A percentile compares a stretch with the other conserved stretches of the same genome.
Conservation (phyloP, 2,797 vertebrate species). For the Enteromius radiatus region DNA sequence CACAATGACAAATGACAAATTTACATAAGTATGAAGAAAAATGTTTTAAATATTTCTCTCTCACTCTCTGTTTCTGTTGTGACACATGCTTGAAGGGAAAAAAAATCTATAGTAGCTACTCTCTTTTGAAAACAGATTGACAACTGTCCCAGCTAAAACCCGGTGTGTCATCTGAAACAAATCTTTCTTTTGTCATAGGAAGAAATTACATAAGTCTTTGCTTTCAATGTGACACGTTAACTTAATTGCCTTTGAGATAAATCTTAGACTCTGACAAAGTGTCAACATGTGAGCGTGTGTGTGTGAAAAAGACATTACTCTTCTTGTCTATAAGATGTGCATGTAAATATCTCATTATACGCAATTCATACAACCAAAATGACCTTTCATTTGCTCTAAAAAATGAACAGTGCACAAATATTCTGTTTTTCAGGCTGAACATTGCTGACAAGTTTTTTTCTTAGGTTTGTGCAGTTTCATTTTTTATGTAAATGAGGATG, state of each 20-base stretch:
- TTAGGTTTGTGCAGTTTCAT: not conserved
- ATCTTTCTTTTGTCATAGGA: not conserved
- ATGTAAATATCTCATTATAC: not conserved
- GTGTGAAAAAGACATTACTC: not conserved
- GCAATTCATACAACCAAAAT: not conserved
- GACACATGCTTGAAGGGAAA: slow-evolving; percentile 46
- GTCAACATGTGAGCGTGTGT: not conserved
- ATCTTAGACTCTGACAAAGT: not conserved
- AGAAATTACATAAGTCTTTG: not conserved
- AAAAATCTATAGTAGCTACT: slow-evolving; percentile 40
- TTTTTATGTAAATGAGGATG: not conserved
- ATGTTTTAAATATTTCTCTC: slow-evolving; percentile 60
- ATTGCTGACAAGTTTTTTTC: not conserved
- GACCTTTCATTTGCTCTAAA: not conserved
- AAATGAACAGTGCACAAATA: not conserved
- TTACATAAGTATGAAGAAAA: slow-evolving; percentile 69
- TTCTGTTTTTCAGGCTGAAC: not conserved
- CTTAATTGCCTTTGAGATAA: not conserved
- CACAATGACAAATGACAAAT: slow-evolving; percentile 65
- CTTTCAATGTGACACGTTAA: not conserved
- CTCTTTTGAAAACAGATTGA: slow-evolving; percentile 42
- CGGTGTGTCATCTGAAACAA: not conserved
- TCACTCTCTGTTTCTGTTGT: slow-evolving; percentile 61
- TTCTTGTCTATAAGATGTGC: not conserved
- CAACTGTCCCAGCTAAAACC: slow-evolving; percentile 20